Percentiles rank a stretch among this genome's conserved stretches.
These are phyloP conservation scores for Peromyscus nudipes DNA, from an alignment of 2,797 vertebrate species.

Conservation along the genomic window DNA sequence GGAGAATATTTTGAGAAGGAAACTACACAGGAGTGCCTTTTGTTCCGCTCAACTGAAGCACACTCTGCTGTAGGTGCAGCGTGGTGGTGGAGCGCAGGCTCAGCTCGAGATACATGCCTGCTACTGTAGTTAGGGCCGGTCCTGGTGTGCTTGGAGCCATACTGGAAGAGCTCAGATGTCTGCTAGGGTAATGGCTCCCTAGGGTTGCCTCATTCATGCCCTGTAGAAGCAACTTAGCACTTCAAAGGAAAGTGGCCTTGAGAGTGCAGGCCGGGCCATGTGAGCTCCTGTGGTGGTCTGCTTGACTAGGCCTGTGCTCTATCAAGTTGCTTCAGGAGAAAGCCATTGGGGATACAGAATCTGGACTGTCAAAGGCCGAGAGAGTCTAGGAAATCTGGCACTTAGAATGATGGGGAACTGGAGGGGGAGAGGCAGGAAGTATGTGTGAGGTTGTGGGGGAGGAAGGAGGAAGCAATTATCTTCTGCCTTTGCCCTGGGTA, in stretches of 20 bases:
- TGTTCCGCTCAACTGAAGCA: background rate
- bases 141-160: background rate
- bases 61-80: background rate
- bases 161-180: background rate
- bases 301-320: constrained; percentile 29
- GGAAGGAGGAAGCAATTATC: constrained; percentile 68
- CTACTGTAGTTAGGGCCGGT: background rate
- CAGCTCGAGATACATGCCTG: background rate
- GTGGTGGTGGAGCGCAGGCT: background rate
- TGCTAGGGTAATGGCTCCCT: background rate
- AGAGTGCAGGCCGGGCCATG: background rate
- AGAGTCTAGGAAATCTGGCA: constrained; percentile 27
- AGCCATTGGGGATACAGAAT: background rate
- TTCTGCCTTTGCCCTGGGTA: constrained; percentile 69
- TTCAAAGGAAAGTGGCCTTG: constrained; percentile 40
- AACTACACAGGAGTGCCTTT: background rate
- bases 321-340: background rate
- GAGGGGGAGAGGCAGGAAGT: background rate
- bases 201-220: background rate
- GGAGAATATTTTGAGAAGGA: background rate
- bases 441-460: background rate
- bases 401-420: background rate
- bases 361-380: background rate
- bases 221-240: background rate
- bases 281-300: background rate